These are phyloP conservation scores for Oxytorus armatus DNA, from an alignment of 2,888 invertebrate species.

Conservation along the genomic window DNA sequence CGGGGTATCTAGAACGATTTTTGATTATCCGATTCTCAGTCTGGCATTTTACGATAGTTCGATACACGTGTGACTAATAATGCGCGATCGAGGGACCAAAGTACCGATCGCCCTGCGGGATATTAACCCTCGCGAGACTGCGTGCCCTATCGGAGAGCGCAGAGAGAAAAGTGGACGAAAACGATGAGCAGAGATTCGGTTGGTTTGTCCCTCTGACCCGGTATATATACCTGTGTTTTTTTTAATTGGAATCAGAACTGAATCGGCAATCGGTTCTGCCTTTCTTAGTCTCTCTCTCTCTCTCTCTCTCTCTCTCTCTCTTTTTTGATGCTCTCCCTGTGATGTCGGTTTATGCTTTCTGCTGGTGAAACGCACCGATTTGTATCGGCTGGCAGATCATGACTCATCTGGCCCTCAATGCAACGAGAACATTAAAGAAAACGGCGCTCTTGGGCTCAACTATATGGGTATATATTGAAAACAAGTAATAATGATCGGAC, in stretches of 20 bases:
- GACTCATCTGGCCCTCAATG: conserved; percentile 78
- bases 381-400: conserved; percentile 82
- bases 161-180: conserved; percentile 59
- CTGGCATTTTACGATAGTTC: conserved; percentile 5
- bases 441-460: conserved; percentile 71
- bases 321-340: conserved; percentile 29
- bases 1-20: conserved; percentile 46
- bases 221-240: conserved; percentile 77
- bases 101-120: conserved; percentile 75
- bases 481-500: conserved; percentile 59
- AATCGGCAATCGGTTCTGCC: conserved; percentile 77
- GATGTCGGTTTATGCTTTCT: conserved; percentile 61
- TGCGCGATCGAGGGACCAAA: conserved; percentile 72
- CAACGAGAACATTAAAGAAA: conserved; percentile 74
- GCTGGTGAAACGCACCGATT: conserved; percentile 83
- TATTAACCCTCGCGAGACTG: conserved; percentile 61
- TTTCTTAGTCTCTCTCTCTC: neutral
- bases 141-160: conserved; percentile 68
- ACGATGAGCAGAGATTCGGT: conserved; percentile 62
- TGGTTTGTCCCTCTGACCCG: conserved; percentile 79
- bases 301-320: conserved; percentile 4
- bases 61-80: conserved; percentile 72
- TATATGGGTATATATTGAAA: conserved; percentile 34
- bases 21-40: conserved; percentile 3
- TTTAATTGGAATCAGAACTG: conserved; percentile 83